Conservation (phyloP, 2,888 invertebrate genomes). For the Lasioglossum oenotherae region DNA sequence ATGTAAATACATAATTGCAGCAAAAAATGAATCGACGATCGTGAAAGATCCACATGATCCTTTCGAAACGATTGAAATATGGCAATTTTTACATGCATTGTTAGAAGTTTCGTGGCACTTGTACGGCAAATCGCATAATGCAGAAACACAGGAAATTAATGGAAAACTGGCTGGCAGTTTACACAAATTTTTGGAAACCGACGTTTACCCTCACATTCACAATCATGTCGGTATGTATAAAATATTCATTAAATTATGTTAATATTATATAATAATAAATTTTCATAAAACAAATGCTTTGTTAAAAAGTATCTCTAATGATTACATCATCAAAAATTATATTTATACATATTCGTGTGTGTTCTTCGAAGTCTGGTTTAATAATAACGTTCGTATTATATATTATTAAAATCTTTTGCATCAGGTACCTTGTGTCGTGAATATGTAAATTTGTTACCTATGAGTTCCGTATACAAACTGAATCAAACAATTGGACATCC, state of each 20-base stretch:
- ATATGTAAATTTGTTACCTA: conserved; percentile 82
- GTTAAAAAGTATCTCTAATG: background rate
- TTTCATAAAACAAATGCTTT: background rate
- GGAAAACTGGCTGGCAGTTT: conserved; percentile 86
- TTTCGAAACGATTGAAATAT: conserved; percentile 87
- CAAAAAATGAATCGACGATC: conserved; percentile 68
- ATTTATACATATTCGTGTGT: too few species aligned
- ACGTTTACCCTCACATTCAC: conserved; percentile 84
- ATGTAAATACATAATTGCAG: conserved; percentile 39
- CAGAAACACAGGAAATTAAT: conserved; percentile 81
- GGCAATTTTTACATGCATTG: conserved; percentile 87
- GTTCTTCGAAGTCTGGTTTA: background rate
- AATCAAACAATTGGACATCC: conserved; percentile 85
- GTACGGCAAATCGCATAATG: conserved; percentile 83
- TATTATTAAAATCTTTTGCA: conserved; percentile 1
- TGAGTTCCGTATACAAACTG: conserved; percentile 84
- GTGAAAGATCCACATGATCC: conserved; percentile 85
- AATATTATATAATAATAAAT: background rate
- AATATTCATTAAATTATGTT: background rate
- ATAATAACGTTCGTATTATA: background rate
- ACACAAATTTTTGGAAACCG: conserved; percentile 85
- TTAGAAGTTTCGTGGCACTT: conserved; percentile 85
- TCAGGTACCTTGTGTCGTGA: conserved; percentile 57
- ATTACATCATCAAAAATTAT: background rate
- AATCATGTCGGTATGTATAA: conserved; percentile 83